Evolutionary conservation across 1,140 invertebrate genomes (phyloP).

Genomic region (Matsumurasca onukii): DNA sequence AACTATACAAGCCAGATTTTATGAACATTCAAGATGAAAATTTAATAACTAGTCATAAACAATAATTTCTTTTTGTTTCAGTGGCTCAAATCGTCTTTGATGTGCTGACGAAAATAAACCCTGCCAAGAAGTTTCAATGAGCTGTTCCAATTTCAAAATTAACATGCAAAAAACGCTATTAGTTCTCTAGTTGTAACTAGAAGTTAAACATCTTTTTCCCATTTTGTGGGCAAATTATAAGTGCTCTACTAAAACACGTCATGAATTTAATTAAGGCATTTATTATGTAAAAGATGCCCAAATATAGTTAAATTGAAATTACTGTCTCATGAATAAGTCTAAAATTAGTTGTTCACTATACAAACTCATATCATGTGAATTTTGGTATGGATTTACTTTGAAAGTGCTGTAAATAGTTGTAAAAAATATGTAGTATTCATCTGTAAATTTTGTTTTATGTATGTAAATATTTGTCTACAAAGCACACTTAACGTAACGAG

Average conservation of each 20-base stretch:
- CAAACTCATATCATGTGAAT: no score
- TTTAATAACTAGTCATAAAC: conserved; percentile 47
- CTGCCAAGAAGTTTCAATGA: not conserved
- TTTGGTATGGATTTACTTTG: no score
- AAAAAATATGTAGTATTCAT: no score
- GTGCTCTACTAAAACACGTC: not conserved
- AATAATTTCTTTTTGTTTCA: no score
- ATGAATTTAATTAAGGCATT: not conserved
- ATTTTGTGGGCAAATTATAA: not conserved
- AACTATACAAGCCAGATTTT: not conserved
- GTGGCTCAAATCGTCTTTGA: conserved; percentile 76
- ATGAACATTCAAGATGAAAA: not conserved
- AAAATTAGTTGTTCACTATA: no score
- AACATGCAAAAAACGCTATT: not conserved
- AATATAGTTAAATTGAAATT: no score
- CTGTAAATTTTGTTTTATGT: no score
- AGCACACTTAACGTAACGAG: no score
- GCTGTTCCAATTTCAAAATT: not conserved
- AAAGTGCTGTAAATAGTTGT: no score
- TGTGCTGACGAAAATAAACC: conserved; percentile 55
- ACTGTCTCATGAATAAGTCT: no score
- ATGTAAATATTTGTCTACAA: no score
- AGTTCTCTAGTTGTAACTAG: not conserved
- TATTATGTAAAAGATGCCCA: no score
- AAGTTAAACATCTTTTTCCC: not conserved